Conservation (phyloP, 2,888 invertebrate species). For the Labia minor region DNA sequence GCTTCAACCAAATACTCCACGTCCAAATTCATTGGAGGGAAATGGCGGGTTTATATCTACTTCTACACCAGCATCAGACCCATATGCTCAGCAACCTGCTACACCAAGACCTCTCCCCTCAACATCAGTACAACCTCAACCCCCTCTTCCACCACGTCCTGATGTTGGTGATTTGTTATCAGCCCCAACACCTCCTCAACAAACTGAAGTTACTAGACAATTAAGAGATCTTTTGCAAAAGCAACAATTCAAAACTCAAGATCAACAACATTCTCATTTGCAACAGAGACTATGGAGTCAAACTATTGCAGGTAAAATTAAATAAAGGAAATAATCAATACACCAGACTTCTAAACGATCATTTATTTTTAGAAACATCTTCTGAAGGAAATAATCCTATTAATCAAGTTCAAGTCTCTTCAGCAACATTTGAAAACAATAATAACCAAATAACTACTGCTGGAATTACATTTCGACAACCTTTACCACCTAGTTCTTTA, state of each 20-base stretch:
- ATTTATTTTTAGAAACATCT: neutral
- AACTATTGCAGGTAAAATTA: slow-evolving; percentile 28
- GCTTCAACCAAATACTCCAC: slow-evolving; percentile 27
- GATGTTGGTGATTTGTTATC: neutral
- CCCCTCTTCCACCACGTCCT: neutral
- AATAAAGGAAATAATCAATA: neutral
- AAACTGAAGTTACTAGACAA: slow-evolving; percentile 55
- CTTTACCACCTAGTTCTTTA: slow-evolving; percentile 43
- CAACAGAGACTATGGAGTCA: slow-evolving; percentile 30
- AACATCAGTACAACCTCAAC: slow-evolving; percentile 16
- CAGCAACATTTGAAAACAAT: neutral
- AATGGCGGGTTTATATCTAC: slow-evolving; percentile 24
- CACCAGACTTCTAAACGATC: too few species aligned
- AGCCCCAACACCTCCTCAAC: slow-evolving; percentile 28
- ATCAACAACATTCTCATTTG: slow-evolving; percentile 34
- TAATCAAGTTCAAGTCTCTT: neutral
- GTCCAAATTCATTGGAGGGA: slow-evolving; percentile 23
- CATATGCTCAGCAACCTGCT: slow-evolving; percentile 28
- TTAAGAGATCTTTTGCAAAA: slow-evolving; percentile 69
- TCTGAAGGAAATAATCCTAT: neutral
- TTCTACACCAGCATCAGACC: slow-evolving; percentile 28
- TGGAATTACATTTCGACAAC: slow-evolving; percentile 50
- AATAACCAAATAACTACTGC: neutral
- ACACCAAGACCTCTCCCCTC: slow-evolving; percentile 27
- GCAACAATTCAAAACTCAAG: slow-evolving; percentile 54